Percentiles rank a stretch among this genome's conserved stretches.
These are phyloP conservation scores for Yasuhikotakia modesta DNA, from an alignment of 2,797 vertebrate genomes.

Conservation along the genomic window DNA sequence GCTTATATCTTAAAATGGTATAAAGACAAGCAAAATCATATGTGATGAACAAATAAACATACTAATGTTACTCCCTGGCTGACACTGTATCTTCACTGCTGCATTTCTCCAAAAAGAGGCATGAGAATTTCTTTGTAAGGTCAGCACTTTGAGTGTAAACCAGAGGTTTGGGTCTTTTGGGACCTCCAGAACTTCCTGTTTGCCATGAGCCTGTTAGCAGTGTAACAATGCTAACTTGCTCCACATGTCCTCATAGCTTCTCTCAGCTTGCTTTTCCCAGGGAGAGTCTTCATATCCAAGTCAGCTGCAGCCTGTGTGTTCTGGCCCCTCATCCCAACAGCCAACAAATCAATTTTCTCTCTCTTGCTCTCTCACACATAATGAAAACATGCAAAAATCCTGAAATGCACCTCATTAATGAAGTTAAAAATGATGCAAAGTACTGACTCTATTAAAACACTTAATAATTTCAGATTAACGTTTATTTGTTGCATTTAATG, in stretches of 20 bases:
- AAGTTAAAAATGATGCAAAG: not conserved
- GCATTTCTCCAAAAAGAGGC: not conserved
- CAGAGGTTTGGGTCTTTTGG: constrained; percentile 13
- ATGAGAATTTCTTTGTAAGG: not conserved
- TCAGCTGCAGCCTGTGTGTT: constrained; percentile 55
- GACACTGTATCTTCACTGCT: not conserved
- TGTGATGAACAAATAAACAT: no score
- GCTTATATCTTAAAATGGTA: not conserved
- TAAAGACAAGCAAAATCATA: not conserved
- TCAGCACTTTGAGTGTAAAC: not conserved
- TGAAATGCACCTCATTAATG: not conserved
- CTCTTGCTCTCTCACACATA: not conserved
- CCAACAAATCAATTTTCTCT: constrained; percentile 10
- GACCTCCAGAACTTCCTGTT: constrained; percentile 4
- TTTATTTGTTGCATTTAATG: not conserved
- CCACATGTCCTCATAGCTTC: constrained; percentile 29
- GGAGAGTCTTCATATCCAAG: constrained; percentile 43
- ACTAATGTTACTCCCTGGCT: not conserved
- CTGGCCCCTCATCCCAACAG: constrained; percentile 31
- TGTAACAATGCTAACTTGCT: constrained; percentile 31
- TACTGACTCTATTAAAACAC: not conserved
- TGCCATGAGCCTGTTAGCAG: not conserved
- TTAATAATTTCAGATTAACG: not conserved
- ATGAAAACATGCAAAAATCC: not conserved
- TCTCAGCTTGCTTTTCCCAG: constrained; percentile 34